phyloP scores from a whole-genome alignment of 2,113 vertebrate genomes.

The Hypomesus transpacificus region DNA sequence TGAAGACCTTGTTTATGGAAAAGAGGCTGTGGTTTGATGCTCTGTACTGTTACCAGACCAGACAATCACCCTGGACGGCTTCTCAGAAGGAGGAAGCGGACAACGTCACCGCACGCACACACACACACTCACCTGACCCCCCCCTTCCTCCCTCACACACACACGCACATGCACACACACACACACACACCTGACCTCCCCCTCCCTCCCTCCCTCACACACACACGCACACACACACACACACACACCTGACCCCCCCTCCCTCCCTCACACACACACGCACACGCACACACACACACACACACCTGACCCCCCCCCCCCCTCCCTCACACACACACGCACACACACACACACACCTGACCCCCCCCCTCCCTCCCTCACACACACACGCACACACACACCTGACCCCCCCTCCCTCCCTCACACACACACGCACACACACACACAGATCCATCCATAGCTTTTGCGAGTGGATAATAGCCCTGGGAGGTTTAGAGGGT shows the following conservation, averaged over 20 bases:
- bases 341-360: background rate
- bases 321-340: background rate
- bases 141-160: too few species aligned
- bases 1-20: slow-evolving; percentile 6
- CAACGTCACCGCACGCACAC: background rate
- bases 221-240: background rate
- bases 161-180: background rate
- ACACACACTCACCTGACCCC: too few species aligned
- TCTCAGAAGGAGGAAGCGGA: background rate
- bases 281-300: background rate
- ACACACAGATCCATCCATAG: background rate
- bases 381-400: background rate
- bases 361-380: too few species aligned
- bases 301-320: too few species aligned
- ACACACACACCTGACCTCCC: background rate
- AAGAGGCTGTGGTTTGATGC: background rate
- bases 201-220: too few species aligned
- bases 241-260: too few species aligned
- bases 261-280: background rate
- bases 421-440: background rate
- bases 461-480: too few species aligned
- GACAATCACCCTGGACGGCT: background rate
- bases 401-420: too few species aligned
- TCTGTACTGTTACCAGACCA: too few species aligned
- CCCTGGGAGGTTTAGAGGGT: background rate